Percentiles rank a stretch among this genome's conserved stretches.
Evolutionary conservation across 2,888 invertebrate genomes (phyloP).

Genomic region (Reticulitermes lucifugus): DNA sequence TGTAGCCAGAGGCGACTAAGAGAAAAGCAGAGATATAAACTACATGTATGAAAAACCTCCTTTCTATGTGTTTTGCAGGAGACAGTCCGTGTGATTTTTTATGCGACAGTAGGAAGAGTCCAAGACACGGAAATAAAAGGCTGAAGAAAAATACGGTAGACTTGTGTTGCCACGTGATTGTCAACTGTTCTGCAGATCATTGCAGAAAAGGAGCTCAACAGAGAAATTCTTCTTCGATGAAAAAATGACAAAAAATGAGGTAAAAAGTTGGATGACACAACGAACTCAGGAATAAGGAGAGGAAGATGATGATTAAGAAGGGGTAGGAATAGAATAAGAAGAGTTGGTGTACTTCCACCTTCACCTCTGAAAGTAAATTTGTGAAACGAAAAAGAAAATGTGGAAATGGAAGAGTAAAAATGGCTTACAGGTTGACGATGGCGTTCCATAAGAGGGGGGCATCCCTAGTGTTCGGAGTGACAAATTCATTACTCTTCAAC

Average conservation of each 20-base stretch:
- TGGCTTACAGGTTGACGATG: slow-evolving; percentile 31
- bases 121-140: not conserved
- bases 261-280: slow-evolving; percentile 18
- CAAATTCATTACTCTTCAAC: slow-evolving; percentile 39
- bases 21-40: not conserved
- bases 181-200: not conserved
- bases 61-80: not conserved
- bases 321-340: not conserved
- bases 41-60: not conserved
- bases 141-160: too few species aligned
- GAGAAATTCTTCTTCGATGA: slow-evolving; percentile 30
- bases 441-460: slow-evolving; percentile 16
- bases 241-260: slow-evolving; percentile 16
- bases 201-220: slow-evolving; percentile 1
- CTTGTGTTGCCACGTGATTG: not conserved
- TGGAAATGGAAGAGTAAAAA: not conserved
- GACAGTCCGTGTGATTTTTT: not conserved
- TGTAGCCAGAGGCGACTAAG: not conserved
- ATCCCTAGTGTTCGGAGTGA: slow-evolving; percentile 16
- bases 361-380: slow-evolving; percentile 39
- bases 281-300: not conserved
- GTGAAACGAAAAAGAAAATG: slow-evolving; percentile 7
- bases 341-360: slow-evolving; percentile 26
- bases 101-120: not conserved
- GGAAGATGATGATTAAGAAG: slow-evolving; percentile 12